phyloP scores from a whole-genome alignment of 2,888 invertebrate genomes.

The Nyleta sp. region DNA sequence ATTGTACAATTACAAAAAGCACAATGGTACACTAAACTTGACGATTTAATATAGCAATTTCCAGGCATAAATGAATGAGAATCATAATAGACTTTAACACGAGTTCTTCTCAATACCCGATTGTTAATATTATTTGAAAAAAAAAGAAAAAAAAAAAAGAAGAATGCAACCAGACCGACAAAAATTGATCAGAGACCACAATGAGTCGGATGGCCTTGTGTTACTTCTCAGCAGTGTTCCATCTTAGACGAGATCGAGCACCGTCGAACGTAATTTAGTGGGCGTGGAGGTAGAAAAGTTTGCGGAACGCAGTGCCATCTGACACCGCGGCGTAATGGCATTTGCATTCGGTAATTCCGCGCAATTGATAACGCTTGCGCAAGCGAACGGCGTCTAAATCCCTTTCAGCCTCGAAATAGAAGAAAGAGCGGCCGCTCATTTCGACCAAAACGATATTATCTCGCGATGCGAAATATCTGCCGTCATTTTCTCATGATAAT shows the following conservation, averaged over 20 bases:
- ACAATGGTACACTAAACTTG: no score
- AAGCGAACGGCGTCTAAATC: slow-evolving; percentile 34
- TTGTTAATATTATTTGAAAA: no score
- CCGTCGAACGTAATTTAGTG: slow-evolving; percentile 66
- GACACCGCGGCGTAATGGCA: slow-evolving; percentile 44
- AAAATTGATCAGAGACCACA: no score
- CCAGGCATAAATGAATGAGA: no score
- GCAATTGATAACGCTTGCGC: slow-evolving; percentile 48
- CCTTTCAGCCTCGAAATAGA: slow-evolving; percentile 33
- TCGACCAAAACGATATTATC: slow-evolving; percentile 45
- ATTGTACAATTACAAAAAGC: not conserved
- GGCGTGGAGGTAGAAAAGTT: slow-evolving; percentile 72
- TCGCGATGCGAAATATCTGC: slow-evolving; percentile 45
- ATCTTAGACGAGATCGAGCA: slow-evolving; percentile 42
- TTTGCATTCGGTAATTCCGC: slow-evolving; percentile 67
- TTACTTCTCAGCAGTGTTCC: slow-evolving; percentile 23
- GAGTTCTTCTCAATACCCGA: no score
- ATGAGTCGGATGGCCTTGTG: slow-evolving; percentile 40
- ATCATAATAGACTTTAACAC: no score
- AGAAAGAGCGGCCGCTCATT: slow-evolving; percentile 34
- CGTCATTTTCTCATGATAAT: slow-evolving; percentile 58
- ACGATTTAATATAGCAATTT: no score
- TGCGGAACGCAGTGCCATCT: slow-evolving; percentile 66
- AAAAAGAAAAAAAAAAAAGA: no score
- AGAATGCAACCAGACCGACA: no score